Base-by-base conservation (phyloP, 2,113 vertebrate genomes). In the Heterocephalus glaber region DNA sequence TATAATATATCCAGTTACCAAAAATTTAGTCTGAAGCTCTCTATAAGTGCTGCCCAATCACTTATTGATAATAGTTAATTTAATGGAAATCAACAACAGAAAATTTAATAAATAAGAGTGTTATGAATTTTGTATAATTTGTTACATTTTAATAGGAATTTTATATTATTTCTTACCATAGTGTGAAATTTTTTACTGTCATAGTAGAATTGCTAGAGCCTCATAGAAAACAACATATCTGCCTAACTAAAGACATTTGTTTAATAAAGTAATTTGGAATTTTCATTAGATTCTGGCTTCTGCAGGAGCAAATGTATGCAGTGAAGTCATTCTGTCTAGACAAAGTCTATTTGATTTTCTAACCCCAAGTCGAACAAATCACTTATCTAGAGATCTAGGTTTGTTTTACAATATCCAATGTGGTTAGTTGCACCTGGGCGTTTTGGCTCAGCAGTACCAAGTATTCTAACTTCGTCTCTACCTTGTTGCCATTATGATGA, bases 351-450 rank as follows among this genome's bases (percentile, higher is more conserved):
- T 92, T 26, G 96, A 95, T 95, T 98, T 97, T 89, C 95, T 66
- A 96, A 89, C 68, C 63, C 86, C 35, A 74, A 97, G 96, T 60
- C 19, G 96, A 61, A 2, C 83, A 96, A 97, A 96, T 97, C 96
- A 82, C 85, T 97, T 97, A 96, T 98, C 97, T 98, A 93, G 84
- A 95, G 94, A 98, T 98, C 97, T 95, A 82, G 84, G 85, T 80
- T 93, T 81, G 49, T 83, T 92, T 24, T 84, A 74, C 56, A 97
- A 30, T 93, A 97, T 96, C 72, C 92, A 97, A 80, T 95, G 95
- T 88, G 58, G 85, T 12, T 63, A 63, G 86, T 14, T 95, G 95
- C 96, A 98, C 97, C 93, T 96, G 97, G 89, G 54, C 77, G 33
- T 95, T 95, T 88, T 82, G 95, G 92, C 91, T 94, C 80, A 58